phyloP scores from a whole-genome alignment of 2,888 invertebrate species.

The Tipula confusa region DNA sequence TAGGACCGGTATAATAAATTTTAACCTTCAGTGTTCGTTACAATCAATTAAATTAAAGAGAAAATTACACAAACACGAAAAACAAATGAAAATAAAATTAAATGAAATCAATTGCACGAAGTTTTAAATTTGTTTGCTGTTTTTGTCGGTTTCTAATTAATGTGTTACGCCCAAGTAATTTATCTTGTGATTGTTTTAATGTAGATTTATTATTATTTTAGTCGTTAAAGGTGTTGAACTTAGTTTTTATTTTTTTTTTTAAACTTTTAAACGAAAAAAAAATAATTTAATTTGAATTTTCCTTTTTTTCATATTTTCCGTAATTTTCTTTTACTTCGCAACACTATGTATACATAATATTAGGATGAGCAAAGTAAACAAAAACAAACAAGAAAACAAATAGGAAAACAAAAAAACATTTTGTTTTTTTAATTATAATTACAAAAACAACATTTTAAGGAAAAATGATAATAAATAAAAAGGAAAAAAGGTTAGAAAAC shows the following conservation, averaged over 20 bases:
- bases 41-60: slow-evolving; percentile 25
- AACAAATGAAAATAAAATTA: not conserved
- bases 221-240: slow-evolving; percentile 10
- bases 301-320: not conserved
- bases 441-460: slow-evolving; percentile 20
- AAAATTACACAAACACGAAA: not conserved
- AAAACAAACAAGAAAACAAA: not conserved
- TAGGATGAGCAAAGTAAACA: not conserved
- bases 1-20: too few species aligned
- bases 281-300: not conserved
- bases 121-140: slow-evolving; percentile 27
- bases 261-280: not conserved
- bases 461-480: slow-evolving; percentile 5
- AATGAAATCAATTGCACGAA: not conserved
- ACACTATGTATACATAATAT: not conserved
- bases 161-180: slow-evolving; percentile 30
- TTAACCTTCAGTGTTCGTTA: not conserved
- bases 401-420: not conserved
- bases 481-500: slow-evolving; percentile 25
- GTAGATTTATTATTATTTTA: slow-evolving; percentile 29
- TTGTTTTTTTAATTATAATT: slow-evolving; percentile 15
- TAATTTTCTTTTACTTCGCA: not conserved
- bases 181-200: slow-evolving; percentile 30
- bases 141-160: slow-evolving; percentile 30
- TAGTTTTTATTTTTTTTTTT: not conserved